Evolutionary conservation across 2,113 vertebrate genomes (phyloP), one percentile per base, ranked within the genome.

Genomic region (Lutjanus erythropterus): DNA sequence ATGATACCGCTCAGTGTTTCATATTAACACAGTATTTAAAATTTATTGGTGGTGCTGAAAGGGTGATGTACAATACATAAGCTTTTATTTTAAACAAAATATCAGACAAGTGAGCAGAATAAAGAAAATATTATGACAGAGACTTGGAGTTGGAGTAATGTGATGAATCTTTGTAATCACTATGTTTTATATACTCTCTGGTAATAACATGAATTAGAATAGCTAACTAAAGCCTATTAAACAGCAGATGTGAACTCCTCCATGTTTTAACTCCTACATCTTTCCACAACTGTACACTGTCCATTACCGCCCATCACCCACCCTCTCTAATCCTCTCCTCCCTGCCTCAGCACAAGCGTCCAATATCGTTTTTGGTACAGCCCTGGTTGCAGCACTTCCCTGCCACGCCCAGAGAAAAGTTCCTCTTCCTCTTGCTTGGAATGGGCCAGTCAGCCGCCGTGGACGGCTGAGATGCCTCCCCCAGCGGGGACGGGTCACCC

Each of bases 281-380:
- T 66, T 46, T 33, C 25, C 62, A 62, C 71, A 44, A 3, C 33
- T 66, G 42, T 23, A 35, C 37, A 27, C 39, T 56, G 56, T 59
- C 33, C 55, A n/a, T 42, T 31, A 70, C 7, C 12, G 37, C 73
- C 46, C 61, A 44, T 80, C 62, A 49, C 47, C 41, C 83, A 21
- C 27, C 12, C 16, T 6, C 5, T 6, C n/a, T n/a, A n/a, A n/a
- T n/a, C 47, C 10, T 1, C 16, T 9, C 6, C 9, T 1, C 44
- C 81, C 77, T 74, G 5, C 55, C 82, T 96, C 94, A 97, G 86
- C 97, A 98, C 88, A 97, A 91, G 11, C 91, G 94, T 84, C 96
- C 96, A 2, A 98, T 97, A 81, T 97, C 96, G 37, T 95, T 92
- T 90, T 96, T 97, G 10, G 96, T 97, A 86, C 97, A 98, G 35